phyloP scores from a whole-genome alignment of 37 sponge, comb jelly and placozoan genomes.

The Haliclona indistincta region DNA sequence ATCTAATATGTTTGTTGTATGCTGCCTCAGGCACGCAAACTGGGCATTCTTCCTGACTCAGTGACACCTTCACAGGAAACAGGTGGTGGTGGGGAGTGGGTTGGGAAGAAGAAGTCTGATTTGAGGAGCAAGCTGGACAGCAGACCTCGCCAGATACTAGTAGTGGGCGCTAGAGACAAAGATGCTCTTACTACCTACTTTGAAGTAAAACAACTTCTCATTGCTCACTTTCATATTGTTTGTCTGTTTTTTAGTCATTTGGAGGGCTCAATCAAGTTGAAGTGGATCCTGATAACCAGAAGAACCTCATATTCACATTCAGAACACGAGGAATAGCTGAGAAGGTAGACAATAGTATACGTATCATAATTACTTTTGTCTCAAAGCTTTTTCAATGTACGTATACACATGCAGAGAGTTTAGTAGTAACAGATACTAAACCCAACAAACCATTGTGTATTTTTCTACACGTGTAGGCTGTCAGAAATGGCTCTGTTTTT shows the following conservation, averaged over 20 bases:
- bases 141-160: slow-evolving; percentile 52
- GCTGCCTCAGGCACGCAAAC: slow-evolving; percentile 38
- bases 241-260: slow-evolving; percentile 42
- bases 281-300: slow-evolving; percentile 47
- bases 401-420: background rate
- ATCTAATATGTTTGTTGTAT: background rate
- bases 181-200: slow-evolving; percentile 51
- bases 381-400: background rate
- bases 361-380: background rate
- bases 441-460: background rate
- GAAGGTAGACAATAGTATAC: slow-evolving; percentile 45
- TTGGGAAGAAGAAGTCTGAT: slow-evolving; percentile 12
- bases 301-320: slow-evolving; percentile 79
- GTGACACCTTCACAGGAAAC: background rate
- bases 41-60: slow-evolving; percentile 37
- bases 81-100: background rate
- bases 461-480: slow-evolving; percentile 35
- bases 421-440: background rate
- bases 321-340: slow-evolving; percentile 54
- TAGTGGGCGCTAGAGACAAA: slow-evolving; percentile 49
- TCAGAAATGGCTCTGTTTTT: slow-evolving; percentile 43
- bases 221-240: background rate
- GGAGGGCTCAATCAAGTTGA: slow-evolving; percentile 62
- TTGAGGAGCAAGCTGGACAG: slow-evolving; percentile 24
- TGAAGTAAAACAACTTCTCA: slow-evolving; percentile 48